Evolutionary conservation across 2,888 invertebrate genomes (phyloP), one percentile per base, ranked within the genome.

Genomic region (Scaptomyza reducta): DNA sequence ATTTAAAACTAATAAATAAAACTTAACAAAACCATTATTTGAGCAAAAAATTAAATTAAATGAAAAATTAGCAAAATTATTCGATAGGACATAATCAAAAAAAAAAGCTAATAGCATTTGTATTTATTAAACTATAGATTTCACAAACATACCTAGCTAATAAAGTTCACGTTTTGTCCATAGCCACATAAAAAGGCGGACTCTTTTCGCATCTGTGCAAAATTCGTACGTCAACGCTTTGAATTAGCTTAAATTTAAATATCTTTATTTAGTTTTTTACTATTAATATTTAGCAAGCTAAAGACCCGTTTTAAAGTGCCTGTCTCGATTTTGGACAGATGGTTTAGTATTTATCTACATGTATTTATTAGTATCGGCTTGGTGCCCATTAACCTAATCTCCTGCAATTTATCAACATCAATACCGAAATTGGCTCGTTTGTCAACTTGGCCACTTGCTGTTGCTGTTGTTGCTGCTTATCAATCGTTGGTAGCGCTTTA

Each of bases 401-500:
- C 33, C 38, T 4, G 33, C 74, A 45, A 79, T 86, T 64, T 66
- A 63, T 86, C 80, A 86, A 55, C 62, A 54, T 66, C 57, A 53
- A 57, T 41, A 38, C 22, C 59, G 16, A 59, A 68, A 40, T 66
- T 53, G 64, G 65, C 64, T 59, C 73, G 56, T 57, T 70, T 58
- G 49, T 53, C 57, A 53, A 57, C n/a, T n/a, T 45, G 25, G 45
- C 57, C 55, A 57, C 25, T 64, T 54, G 35, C n/a, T 33, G 33
- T 6, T 13, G 47, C 42, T 44, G 31, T 16, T 35, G 47, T 41
- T 42, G 40, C 46, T 47, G 61, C 64, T 64, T 56, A 70, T 66
- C 68, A 72, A 50, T 58, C 67, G 86, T 83, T 62, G 70, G 86
- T 83, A 86, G 86, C 86, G 80, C 56, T 79, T 76, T 64, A 74